A percentile compares a stretch with the other conserved stretches of the same genome.
phyloP scores from a whole-genome alignment of 2,113 vertebrate genomes.

The Telmatochromis sp. region DNA sequence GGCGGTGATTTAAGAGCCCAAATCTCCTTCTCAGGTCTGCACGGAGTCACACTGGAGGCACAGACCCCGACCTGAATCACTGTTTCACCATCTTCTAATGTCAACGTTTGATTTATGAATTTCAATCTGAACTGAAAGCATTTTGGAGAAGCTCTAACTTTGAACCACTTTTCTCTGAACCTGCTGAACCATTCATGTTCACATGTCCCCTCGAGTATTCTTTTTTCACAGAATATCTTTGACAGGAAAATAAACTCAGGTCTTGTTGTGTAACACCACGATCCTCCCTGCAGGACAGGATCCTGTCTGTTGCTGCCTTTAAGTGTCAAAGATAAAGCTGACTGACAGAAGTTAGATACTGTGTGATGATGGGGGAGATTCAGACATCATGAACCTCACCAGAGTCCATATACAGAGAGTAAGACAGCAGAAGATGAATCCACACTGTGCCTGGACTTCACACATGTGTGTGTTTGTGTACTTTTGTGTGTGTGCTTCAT shows the following conservation, averaged over 20 bases:
- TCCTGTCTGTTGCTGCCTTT: not conserved
- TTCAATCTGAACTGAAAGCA: not conserved
- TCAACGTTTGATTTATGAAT: not conserved
- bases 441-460: not conserved
- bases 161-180: not conserved
- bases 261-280: not conserved
- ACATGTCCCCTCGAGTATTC: not conserved
- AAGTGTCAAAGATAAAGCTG: not conserved
- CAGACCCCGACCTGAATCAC: not conserved
- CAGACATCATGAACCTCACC: not conserved
- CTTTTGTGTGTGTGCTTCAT: not conserved
- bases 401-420: not conserved
- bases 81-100: not conserved
- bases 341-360: not conserved
- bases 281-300: not conserved
- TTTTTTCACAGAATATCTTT: not conserved
- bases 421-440: not conserved
- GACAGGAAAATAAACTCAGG: not conserved
- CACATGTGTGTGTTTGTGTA: not conserved
- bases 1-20: constrained; percentile 9
- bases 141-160: not conserved
- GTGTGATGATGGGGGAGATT: not conserved
- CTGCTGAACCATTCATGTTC: not conserved
- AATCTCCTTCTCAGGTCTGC: not conserved
- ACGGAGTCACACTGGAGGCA: not conserved